These are phyloP conservation scores for Scaptomyza montana DNA, from an alignment of 1,140 invertebrate species.

Conservation along the genomic window DNA sequence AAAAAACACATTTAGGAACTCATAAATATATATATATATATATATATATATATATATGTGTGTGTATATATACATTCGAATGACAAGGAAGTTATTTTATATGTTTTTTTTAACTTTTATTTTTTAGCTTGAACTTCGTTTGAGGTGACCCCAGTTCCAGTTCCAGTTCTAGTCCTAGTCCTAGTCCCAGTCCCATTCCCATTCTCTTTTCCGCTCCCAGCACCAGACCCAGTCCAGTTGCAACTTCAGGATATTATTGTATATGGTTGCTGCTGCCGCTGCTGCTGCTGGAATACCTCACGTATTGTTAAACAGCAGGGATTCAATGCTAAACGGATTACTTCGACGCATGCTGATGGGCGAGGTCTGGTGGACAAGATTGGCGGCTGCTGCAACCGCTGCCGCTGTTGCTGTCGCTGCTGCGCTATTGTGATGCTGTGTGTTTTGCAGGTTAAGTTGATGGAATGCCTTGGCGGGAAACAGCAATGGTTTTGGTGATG, in stretches of 20 bases:
- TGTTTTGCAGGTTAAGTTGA: conserved; percentile 69
- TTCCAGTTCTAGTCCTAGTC: conserved; percentile 3
- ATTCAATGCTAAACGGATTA: conserved; percentile 94
- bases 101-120: background rate
- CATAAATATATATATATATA: conserved; percentile 1
- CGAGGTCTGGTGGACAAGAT: conserved; percentile 83
- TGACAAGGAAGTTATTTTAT: conserved; percentile 37
- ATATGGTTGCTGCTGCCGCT: no score
- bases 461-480: conserved; percentile 73
- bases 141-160: conserved; percentile 18
- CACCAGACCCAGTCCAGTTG: conserved; percentile 2
- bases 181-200: background rate
- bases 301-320: conserved; percentile 89
- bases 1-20: conserved; percentile 47
- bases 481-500: conserved; percentile 64
- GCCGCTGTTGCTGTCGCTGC: conserved; percentile 41
- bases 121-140: background rate
- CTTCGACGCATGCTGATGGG: conserved; percentile 86
- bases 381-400: conserved; percentile 68
- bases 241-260: background rate
- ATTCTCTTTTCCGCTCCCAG: background rate
- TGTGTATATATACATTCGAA: conserved; percentile 22
- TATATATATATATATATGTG: no score
- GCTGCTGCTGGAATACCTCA: conserved; percentile 82
- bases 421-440: conserved; percentile 52